These are phyloP conservation scores for Pseudomyrmex cubaensis DNA, from an alignment of 1,140 invertebrate species.

Conservation along the genomic window DNA sequence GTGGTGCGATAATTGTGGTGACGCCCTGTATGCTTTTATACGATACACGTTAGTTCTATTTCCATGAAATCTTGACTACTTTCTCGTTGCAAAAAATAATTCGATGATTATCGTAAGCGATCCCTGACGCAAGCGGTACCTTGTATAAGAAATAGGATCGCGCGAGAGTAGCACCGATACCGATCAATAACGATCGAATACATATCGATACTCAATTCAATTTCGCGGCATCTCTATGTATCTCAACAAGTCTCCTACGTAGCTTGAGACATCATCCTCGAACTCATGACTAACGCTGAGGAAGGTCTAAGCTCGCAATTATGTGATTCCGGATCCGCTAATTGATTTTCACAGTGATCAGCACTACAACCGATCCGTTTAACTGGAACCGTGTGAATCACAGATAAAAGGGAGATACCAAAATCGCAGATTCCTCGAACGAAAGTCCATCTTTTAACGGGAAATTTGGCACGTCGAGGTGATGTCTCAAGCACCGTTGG, in stretches of 20 bases:
- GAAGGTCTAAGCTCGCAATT: conserved; percentile 32
- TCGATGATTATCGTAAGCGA: conserved; percentile 11
- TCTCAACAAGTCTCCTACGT: background rate
- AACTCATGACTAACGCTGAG: background rate
- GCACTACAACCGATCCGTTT: background rate
- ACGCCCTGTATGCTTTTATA: background rate
- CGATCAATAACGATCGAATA: background rate
- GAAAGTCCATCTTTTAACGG: background rate
- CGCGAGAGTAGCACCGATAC: background rate
- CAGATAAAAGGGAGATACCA: conserved; percentile 23
- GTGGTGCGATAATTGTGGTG: background rate
- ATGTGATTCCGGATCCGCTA: conserved; percentile 12
- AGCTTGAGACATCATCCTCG: background rate
- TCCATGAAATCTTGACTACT: background rate
- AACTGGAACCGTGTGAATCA: conserved; percentile 13
- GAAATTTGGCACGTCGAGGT: background rate
- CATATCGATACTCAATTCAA: background rate
- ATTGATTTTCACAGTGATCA: background rate
- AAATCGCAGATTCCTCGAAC: conserved; percentile 37
- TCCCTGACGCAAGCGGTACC: background rate
- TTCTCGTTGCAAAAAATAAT: conserved; percentile 2
- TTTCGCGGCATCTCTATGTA: background rate
- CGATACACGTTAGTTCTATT: background rate
- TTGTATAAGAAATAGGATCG: background rate
- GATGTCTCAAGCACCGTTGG: background rate